These are phyloP conservation scores for Caiman crocodilus DNA, from an alignment of 2,797 vertebrate species.

Conservation along the genomic window DNA sequence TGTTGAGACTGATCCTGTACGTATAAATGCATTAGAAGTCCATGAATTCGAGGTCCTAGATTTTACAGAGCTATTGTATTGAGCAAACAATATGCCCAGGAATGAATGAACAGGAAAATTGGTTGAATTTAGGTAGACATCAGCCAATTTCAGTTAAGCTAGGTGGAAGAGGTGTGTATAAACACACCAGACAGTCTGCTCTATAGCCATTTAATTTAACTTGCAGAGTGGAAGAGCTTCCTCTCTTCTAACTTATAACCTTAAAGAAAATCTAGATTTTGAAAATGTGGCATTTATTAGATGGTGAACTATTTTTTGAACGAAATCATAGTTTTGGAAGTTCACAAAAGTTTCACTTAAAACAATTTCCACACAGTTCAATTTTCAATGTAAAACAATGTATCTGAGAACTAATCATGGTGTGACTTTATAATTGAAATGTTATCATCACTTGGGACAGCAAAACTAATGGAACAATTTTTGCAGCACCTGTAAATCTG, in stretches of 20 bases:
- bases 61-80: background rate
- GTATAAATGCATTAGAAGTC: background rate
- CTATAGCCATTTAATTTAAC: background rate
- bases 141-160: background rate
- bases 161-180: background rate
- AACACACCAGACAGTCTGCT: background rate
- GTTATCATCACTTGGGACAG: background rate
- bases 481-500: slow-evolving; percentile 36
- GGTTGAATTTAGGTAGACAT: background rate
- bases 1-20: background rate
- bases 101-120: background rate
- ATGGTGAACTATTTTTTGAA: background rate
- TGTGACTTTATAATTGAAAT: background rate
- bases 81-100: background rate
- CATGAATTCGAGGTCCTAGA: background rate
- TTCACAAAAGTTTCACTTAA: background rate
- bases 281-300: background rate
- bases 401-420: background rate
- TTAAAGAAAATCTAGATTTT: background rate
- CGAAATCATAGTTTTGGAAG: background rate
- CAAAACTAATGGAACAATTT: background rate
- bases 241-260: background rate
- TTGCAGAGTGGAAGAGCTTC: background rate
- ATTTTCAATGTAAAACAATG: background rate
- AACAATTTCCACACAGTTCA: background rate